phyloP scores from a whole-genome alignment of 2,888 invertebrate genomes.

The Apodemia duryi region DNA sequence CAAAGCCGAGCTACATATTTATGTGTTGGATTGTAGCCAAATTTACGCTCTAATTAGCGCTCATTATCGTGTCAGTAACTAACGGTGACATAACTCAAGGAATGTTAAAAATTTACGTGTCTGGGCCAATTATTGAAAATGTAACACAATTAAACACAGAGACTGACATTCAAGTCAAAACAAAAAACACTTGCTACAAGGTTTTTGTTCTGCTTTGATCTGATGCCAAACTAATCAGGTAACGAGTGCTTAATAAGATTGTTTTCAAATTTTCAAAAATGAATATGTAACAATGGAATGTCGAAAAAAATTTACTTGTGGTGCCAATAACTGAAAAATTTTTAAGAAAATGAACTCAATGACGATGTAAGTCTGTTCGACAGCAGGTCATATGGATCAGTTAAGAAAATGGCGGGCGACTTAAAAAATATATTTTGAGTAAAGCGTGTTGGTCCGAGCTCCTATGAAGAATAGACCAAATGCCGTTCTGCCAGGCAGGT shows the following conservation, averaged over 20 bases:
- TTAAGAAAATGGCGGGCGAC: too few species aligned
- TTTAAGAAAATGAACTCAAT: too few species aligned
- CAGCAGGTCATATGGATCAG: too few species aligned
- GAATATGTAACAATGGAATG: not conserved
- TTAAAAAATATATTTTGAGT: too few species aligned
- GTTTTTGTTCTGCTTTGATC: not conserved
- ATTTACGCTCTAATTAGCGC: slow-evolving; percentile 1
- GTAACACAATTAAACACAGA: not conserved
- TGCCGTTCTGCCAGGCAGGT: too few species aligned
- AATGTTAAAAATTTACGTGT: slow-evolving; percentile 7
- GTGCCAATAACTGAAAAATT: not conserved
- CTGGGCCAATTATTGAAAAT: slow-evolving; percentile 9
- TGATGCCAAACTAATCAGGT: slow-evolving; percentile 1
- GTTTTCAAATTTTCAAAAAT: slow-evolving; percentile 4
- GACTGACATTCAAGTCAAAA: not conserved
- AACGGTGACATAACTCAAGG: not conserved
- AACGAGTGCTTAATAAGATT: not conserved
- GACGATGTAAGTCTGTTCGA: too few species aligned
- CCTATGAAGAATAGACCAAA: too few species aligned
- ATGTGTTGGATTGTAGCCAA: not conserved
- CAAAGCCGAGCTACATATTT: not conserved
- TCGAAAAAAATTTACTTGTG: not conserved
- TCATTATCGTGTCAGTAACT: slow-evolving; percentile 1
- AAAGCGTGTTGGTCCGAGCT: too few species aligned
- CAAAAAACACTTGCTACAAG: not conserved